These are phyloP conservation scores for Scleropages formosus DNA, from an alignment of 2,797 vertebrate genomes.

Conservation along the genomic window DNA sequence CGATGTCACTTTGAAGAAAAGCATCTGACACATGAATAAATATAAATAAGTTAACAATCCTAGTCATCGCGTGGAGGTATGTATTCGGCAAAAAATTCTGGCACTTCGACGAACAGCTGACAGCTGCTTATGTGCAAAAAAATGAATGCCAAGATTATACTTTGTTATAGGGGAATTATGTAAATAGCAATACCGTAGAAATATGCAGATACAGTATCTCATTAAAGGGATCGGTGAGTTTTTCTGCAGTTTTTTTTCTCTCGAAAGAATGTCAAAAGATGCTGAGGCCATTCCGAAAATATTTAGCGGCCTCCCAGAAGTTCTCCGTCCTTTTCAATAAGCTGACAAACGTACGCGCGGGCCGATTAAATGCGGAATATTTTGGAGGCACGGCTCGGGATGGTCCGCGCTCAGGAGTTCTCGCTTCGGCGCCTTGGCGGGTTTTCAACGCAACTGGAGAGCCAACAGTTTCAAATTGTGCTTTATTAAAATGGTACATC, in stretches of 20 bases:
- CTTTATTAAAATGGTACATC: slow-evolving; percentile 49
- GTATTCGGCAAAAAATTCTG: no score
- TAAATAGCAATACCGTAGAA: slow-evolving; percentile 10
- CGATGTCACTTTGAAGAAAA: no score
- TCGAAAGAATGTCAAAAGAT: slow-evolving; percentile 16
- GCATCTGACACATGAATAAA: no score
- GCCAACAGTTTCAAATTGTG: slow-evolving; percentile 41
- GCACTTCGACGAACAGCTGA: no score
- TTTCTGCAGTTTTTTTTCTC: not conserved
- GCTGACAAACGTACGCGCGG: slow-evolving; percentile 41
- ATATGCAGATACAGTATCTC: not conserved
- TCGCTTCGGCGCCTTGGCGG: slow-evolving; percentile 32
- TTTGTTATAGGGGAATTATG: no score
- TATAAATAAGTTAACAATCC: no score
- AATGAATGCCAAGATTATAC: no score
- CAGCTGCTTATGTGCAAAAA: no score
- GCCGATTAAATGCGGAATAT: slow-evolving; percentile 38
- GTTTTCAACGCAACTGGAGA: slow-evolving; percentile 44
- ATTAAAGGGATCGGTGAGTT: no score
- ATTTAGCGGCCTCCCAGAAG: slow-evolving; percentile 30
- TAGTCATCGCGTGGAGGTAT: no score
- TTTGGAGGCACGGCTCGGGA: slow-evolving; percentile 35
- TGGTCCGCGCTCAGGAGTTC: slow-evolving; percentile 30
- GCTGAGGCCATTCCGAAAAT: slow-evolving; percentile 39
- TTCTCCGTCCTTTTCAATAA: slow-evolving; percentile 40